A percentile compares a stretch with the other conserved stretches of the same genome.
Evolutionary conservation across 2,888 invertebrate genomes (phyloP).

Genomic region (Andrena hattorfiana): DNA sequence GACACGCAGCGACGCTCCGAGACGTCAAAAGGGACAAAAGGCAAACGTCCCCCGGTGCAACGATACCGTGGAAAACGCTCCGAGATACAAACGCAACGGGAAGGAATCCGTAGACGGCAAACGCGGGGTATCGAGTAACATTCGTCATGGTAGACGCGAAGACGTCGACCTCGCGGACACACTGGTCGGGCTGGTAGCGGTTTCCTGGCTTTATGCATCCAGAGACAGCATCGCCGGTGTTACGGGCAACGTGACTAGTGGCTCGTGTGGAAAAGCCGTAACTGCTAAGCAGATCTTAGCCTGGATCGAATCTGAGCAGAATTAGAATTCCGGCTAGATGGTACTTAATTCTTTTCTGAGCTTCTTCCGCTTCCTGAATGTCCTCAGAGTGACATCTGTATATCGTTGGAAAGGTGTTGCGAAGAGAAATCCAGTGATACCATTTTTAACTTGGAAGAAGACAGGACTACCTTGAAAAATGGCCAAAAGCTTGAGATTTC

Average conservation of each 20-base stretch:
- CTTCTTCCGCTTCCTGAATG: no score
- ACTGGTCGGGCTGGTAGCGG: conserved; percentile 51
- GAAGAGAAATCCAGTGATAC: no score
- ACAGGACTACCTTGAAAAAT: no score
- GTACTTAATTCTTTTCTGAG: no score
- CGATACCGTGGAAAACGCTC: conserved; percentile 12
- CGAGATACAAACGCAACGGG: conserved; percentile 32
- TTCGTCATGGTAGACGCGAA: conserved; percentile 80
- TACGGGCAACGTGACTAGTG: conserved; percentile 29
- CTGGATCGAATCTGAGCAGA: no score
- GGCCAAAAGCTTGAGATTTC: no score
- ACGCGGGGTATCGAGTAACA: conserved; percentile 73
- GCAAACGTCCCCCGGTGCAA: conserved; percentile 4
- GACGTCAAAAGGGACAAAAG: conserved; percentile 16
- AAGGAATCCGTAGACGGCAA: conserved; percentile 43
- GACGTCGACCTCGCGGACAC: conserved; percentile 78
- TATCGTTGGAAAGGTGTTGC: no score
- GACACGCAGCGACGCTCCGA: not conserved
- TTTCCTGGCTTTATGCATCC: conserved; percentile 8
- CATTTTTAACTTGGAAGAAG: no score
- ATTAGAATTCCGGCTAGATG: no score
- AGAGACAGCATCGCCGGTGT: conserved; percentile 10
- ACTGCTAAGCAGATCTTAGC: no score
- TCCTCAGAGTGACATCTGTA: no score
- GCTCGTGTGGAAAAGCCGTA: no score